phyloP scores from a whole-genome alignment of 2,888 invertebrate species.

The Tupiocoris notatus region DNA sequence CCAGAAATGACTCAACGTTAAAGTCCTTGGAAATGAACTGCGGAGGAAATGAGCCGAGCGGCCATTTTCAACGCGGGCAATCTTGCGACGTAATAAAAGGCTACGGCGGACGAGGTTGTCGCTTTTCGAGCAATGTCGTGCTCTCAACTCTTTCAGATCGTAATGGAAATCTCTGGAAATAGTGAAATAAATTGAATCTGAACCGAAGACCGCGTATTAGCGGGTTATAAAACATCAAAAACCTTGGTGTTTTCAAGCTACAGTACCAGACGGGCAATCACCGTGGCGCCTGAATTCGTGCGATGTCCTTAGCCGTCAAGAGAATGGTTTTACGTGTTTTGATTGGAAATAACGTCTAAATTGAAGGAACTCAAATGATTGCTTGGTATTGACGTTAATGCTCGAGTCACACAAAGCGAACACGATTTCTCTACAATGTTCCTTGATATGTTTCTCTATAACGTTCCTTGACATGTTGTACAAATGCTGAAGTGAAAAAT shows the following conservation, averaged over 20 bases:
- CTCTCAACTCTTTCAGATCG: conserved; percentile 2
- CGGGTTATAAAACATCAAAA: conserved; percentile 15
- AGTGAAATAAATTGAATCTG: conserved; percentile 27
- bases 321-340: neutral
- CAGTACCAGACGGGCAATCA: neutral
- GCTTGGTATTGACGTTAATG: neutral
- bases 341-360: neutral
- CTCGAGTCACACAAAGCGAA: neutral
- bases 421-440: no score
- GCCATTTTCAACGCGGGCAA: neutral
- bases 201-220: conserved; percentile 20
- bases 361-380: neutral
- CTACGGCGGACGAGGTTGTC: neutral
- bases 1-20: neutral
- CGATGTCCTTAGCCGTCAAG: neutral
- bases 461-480: no score
- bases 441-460: no score
- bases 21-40: neutral
- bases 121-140: neutral
- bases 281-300: neutral
- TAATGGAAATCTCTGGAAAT: conserved; percentile 39
- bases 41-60: neutral
- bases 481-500: no score
- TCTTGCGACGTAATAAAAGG: neutral
- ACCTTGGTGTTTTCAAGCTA: neutral